Evolutionary conservation across 1,140 invertebrate species (phyloP), one percentile per base, ranked within the genome.

Genomic region (Oppia nitens): DNA sequence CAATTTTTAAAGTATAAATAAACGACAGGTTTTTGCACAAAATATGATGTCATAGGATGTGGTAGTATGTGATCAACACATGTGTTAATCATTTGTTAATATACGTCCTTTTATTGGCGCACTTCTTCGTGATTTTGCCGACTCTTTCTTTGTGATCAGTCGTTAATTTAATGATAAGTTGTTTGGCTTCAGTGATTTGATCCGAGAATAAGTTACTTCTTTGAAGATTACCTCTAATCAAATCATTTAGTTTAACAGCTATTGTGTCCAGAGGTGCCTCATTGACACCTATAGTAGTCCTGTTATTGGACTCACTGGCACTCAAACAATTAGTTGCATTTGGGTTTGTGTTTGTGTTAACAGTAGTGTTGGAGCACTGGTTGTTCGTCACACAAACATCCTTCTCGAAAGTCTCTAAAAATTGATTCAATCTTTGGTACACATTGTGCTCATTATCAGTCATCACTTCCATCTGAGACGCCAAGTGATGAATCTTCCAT

Each of bases 401-500:
- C n/a, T 47, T 56, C 25, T 62, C 60, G 51, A 62, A 63, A 26
- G 12, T 49, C 6, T 62, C 32, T 28, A 62, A 55, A 32, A 64
- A 59, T 9, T 53, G 54, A 29, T 45, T 55, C 21, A 65, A 48
- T 48, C 57, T 29, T 12, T 57, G 21, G n/a, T 53, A 27, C 3
- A 59, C 25, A 27, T 55, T 23, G 3, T 28, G 21, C 51, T 64
- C 60, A 14, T 53, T 59, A 68, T 73, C 73, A 70, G 91, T 88
- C 73, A 94, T 72, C 72, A 92, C 86, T 67, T 94, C 87, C 80
- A 95, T 84, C 76, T 94, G 89, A 26, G 87, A 81, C 17, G 81
- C 84, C 53, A 95, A 76, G 74, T 94, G 87, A 75, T 89, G 82
- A 27, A 95, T 77, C 75, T 95, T 95, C 91, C 91, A 97, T 12